Conservation (phyloP, 2,113 vertebrate genomes). For the Neolamprologus brichardi region DNA sequence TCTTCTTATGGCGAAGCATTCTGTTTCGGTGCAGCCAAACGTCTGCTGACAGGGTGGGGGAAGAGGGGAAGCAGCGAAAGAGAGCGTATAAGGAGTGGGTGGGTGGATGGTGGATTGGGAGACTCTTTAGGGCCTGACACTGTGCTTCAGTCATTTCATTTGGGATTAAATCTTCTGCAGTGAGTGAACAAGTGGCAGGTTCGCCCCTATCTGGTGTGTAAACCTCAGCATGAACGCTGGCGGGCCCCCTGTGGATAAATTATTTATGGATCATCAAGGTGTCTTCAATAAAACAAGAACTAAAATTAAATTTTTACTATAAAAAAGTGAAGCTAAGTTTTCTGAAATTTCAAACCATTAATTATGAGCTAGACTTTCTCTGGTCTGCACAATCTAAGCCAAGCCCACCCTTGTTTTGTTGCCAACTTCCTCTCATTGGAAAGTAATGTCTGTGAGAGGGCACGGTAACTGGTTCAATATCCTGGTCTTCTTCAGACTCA, state of each 20-base stretch:
- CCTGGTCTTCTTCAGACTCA: neutral
- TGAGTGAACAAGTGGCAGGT: constrained; percentile 62
- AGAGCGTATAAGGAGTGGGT: neutral
- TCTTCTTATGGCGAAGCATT: constrained; percentile 74
- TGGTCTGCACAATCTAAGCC: neutral
- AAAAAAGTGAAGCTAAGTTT: neutral
- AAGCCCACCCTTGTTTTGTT: neutral
- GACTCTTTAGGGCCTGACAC: constrained; percentile 58
- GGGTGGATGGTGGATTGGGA: constrained; percentile 28
- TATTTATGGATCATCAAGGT: constrained; percentile 44
- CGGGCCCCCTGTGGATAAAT: constrained; percentile 41
- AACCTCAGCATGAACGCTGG: constrained; percentile 1
- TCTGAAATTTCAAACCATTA: neutral
- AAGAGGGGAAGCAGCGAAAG: neutral
- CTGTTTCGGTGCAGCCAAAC: constrained; percentile 71
- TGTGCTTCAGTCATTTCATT: constrained; percentile 67
- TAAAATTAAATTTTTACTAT: neutral
- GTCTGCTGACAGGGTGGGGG: constrained; percentile 58
- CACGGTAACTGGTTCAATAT: neutral
- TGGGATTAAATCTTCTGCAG: constrained; percentile 63
- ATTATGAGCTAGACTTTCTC: neutral
- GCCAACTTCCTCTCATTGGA: neutral
- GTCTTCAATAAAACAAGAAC: neutral
- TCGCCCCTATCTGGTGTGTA: constrained; percentile 37
- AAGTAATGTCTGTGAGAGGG: neutral